These are phyloP conservation scores for Margarornis squamiger DNA, from an alignment of 2,797 vertebrate genomes.

Conservation along the genomic window DNA sequence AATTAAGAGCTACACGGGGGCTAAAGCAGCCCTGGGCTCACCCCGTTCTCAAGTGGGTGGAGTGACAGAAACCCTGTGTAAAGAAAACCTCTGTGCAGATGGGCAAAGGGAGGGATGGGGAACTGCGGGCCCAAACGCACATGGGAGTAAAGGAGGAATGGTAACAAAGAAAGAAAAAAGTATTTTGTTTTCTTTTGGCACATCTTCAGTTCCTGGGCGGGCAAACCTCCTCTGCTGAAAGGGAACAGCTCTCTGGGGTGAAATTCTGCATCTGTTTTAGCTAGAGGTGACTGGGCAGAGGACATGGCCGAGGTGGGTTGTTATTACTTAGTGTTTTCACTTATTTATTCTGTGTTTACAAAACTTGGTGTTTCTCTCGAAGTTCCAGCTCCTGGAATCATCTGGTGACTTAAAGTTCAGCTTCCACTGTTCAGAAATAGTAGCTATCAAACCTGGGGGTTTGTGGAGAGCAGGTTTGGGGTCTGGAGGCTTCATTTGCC, in stretches of 20 bases:
- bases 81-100: neutral
- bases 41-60: fast-evolving
- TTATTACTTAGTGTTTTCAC: neutral
- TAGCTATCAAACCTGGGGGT: neutral
- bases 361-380: neutral
- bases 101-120: neutral
- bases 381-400: neutral
- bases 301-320: neutral
- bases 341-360: neutral
- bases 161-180: neutral
- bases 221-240: neutral
- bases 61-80: neutral
- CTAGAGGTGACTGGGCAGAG: neutral
- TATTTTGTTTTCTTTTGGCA: neutral
- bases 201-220: neutral
- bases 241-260: neutral
- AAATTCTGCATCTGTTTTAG: neutral
- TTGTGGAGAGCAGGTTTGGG: neutral
- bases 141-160: neutral
- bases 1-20: neutral
- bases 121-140: neutral
- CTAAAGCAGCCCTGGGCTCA: neutral
- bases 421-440: neutral
- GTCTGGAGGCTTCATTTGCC: neutral
- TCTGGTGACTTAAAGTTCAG: neutral